A percentile compares a stretch with the other conserved stretches of the same genome.
These are phyloP conservation scores for Nymphicus hollandicus DNA, from an alignment of 2,113 vertebrate species.

Conservation along the genomic window DNA sequence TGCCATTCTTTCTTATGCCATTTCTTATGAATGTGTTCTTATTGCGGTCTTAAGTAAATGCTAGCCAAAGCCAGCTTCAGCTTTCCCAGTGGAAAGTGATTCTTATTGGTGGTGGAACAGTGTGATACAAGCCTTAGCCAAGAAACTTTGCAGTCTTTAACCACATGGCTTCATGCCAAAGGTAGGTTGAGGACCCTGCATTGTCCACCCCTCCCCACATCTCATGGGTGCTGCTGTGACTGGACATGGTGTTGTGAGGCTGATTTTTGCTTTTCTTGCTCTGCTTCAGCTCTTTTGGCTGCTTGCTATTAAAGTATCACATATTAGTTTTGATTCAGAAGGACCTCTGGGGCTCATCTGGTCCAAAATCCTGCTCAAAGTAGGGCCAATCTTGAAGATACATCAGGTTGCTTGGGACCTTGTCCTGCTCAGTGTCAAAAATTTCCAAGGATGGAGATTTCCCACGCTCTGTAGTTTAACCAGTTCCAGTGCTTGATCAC, in stretches of 20 bases:
- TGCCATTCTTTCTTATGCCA: neutral
- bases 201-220: neutral
- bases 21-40: neutral
- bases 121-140: neutral
- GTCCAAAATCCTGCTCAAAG: neutral
- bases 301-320: neutral
- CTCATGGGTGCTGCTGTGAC: neutral
- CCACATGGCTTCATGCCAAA: neutral
- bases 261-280: neutral
- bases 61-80: neutral
- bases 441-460: neutral
- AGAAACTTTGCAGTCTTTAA: neutral
- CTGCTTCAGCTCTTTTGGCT: neutral
- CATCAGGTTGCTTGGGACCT: neutral
- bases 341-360: neutral
- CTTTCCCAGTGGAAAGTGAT: neutral
- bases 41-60: neutral
- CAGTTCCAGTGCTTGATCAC: neutral
- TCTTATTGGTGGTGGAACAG: neutral
- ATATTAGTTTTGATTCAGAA: neutral
- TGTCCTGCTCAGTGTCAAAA: neutral
- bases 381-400: neutral
- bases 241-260: neutral
- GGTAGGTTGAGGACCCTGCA: neutral
- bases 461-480: neutral